These are phyloP conservation scores for Lophochroa leadbeateri DNA, from an alignment of 2,113 vertebrate species.

Conservation along the genomic window DNA sequence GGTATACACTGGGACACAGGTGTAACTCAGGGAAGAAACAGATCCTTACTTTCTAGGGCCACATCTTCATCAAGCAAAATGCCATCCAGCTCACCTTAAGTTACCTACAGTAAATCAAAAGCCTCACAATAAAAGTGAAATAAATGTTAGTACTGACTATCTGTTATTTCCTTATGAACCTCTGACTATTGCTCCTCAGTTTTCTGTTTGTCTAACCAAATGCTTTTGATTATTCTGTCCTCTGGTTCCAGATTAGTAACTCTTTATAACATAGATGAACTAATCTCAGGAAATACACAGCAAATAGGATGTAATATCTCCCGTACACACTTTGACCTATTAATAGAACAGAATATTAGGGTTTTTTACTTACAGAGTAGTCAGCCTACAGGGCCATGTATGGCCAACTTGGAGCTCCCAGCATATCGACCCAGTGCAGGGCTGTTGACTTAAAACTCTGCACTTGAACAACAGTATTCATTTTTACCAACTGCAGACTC, in stretches of 20 bases:
- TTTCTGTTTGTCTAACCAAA: not conserved
- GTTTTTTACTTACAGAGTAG: not conserved
- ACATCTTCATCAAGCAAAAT: not conserved
- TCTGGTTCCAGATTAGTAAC: not conserved
- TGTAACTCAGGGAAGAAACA: not conserved
- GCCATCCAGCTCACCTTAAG: not conserved
- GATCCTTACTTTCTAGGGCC: not conserved
- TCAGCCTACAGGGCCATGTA: not conserved
- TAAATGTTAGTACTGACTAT: not conserved
- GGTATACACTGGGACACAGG: not conserved
- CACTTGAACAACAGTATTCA: not conserved
- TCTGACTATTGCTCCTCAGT: not conserved
- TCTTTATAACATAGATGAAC: not conserved
- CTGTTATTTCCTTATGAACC: not conserved
- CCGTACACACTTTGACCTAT: not conserved
- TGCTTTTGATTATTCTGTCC: not conserved
- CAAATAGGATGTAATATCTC: not conserved
- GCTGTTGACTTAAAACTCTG: not conserved
- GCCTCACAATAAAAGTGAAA: not conserved
- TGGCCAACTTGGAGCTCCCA: not conserved
- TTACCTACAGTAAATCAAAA: not conserved
- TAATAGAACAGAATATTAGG: not conserved
- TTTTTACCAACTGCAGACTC: not conserved
- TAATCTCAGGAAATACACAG: not conserved
- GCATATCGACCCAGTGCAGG: fast-evolving